phyloP scores from a whole-genome alignment of 2,888 invertebrate species.

The Polyommatus icarus region DNA sequence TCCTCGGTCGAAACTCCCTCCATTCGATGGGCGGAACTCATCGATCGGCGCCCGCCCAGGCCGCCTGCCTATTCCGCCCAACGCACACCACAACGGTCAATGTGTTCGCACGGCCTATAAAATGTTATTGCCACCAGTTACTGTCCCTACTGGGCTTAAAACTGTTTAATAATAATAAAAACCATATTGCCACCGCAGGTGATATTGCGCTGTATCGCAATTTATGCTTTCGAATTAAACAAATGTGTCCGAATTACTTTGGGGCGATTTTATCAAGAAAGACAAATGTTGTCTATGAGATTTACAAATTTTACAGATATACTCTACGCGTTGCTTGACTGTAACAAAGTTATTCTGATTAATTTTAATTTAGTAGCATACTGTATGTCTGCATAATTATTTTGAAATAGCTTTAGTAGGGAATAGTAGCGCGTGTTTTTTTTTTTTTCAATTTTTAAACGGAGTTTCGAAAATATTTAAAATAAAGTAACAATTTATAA shows the following conservation, averaged over 20 bases:
- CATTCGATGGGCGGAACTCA: constrained; percentile 48
- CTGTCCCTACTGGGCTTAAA: constrained; percentile 52
- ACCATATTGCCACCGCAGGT: constrained; percentile 4
- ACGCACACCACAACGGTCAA: constrained; percentile 51
- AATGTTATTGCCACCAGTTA: constrained; percentile 70
- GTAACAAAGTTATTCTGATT: neutral
- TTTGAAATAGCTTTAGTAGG: too few species aligned
- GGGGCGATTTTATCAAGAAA: constrained; percentile 1
- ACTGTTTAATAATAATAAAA: constrained; percentile 29
- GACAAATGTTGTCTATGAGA: neutral
- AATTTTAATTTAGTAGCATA: neutral
- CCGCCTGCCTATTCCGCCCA: constrained; percentile 56
- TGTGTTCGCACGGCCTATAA: constrained; percentile 64
- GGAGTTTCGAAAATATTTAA: too few species aligned
- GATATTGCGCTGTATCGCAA: neutral
- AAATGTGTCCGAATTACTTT: neutral
- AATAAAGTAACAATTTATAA: neutral
- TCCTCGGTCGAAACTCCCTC: constrained; percentile 35
- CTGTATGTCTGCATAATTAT: too few species aligned
- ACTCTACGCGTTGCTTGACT: neutral
- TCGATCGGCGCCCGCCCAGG: constrained; percentile 67
- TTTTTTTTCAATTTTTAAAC: too few species aligned
- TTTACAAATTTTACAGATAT: constrained; percentile 9
- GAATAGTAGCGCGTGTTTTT: too few species aligned
- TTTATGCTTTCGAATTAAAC: constrained; percentile 13